Evolutionary conservation across 2,113 vertebrate genomes (phyloP).

Genomic region (Empidonax alnorum): DNA sequence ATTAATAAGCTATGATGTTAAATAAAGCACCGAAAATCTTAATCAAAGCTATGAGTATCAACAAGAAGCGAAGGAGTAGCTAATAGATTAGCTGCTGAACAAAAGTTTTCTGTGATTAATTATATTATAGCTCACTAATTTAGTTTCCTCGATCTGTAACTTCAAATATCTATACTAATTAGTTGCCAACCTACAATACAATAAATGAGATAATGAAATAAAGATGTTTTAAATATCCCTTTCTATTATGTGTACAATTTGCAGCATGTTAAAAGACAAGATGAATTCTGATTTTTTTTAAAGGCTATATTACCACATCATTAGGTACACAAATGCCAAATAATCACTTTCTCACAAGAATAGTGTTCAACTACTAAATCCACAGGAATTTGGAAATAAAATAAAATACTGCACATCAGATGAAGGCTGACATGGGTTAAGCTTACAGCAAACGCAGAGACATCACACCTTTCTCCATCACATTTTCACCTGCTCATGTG

Average conservation of each 20-base stretch:
- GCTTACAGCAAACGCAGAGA: neutral
- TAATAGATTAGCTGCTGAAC: constrained; percentile 46
- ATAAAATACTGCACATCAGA: neutral
- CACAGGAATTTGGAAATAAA: neutral
- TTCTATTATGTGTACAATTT: neutral
- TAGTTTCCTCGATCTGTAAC: constrained; percentile 23
- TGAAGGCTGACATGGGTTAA: constrained; percentile 37
- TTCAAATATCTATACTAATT: constrained; percentile 59
- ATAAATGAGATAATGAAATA: constrained; percentile 53
- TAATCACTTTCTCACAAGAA: neutral
- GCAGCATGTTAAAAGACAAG: neutral
- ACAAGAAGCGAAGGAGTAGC: constrained; percentile 21
- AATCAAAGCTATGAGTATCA: constrained; percentile 42
- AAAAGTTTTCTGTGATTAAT: constrained; percentile 58
- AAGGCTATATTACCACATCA: neutral
- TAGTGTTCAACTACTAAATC: neutral
- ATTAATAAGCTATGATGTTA: neutral
- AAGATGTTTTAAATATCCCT: constrained; percentile 34
- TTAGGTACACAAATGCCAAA: neutral
- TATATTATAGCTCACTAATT: constrained; percentile 13
- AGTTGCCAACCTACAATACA: constrained; percentile 44
- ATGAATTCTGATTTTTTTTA: neutral
- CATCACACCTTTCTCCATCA: constrained; percentile 54
- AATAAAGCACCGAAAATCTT: constrained; percentile 30
- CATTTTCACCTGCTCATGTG: constrained; percentile 64